Conservation (phyloP, 2,113 vertebrate genomes). For the Ctenodactylus gundi region DNA sequence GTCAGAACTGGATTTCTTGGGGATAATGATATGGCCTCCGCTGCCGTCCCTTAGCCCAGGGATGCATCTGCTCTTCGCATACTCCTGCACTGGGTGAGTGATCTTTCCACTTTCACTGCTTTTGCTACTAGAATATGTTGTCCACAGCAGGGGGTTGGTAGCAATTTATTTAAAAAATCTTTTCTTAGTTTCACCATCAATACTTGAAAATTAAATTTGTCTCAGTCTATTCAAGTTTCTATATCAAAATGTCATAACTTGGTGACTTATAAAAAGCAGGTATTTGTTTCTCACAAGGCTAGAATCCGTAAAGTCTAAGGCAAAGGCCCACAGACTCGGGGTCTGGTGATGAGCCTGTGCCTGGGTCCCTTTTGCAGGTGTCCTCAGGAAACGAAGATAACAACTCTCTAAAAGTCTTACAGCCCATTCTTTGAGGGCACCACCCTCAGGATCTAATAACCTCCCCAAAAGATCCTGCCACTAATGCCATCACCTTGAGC, state of each 20-base stretch:
- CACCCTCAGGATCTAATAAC: too few species aligned
- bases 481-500: too few species aligned
- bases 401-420: too few species aligned
- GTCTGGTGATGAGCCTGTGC: not conserved
- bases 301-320: not conserved
- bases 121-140: not conserved
- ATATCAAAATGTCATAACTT: not conserved
- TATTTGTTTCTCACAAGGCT: not conserved
- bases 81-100: not conserved
- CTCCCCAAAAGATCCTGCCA: too few species aligned
- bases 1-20: not conserved
- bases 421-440: too few species aligned
- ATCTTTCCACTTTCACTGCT: not conserved
- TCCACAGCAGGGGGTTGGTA: not conserved
- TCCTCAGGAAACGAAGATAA: not conserved
- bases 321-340: not conserved
- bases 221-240: not conserved
- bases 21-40: not conserved
- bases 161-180: not conserved
- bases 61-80: rapidly evolving
- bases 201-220: not conserved
- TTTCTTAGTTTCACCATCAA: not conserved
- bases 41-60: rapidly evolving
- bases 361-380: not conserved
- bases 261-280: not conserved